Conservation (phyloP, 2,888 invertebrate species). For the Podotricha telesiphe region DNA sequence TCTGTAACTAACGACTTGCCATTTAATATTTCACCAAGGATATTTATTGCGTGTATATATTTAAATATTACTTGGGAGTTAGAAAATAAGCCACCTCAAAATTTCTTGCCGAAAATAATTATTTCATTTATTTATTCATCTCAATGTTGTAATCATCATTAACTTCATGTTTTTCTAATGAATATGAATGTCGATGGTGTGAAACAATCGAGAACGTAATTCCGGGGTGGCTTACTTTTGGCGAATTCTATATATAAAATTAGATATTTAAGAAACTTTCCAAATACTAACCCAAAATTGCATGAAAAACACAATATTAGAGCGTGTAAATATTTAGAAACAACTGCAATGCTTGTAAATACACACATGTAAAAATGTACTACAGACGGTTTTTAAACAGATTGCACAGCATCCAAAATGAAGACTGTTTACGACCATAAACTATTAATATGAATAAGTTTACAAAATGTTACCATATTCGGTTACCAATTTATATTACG, state of each 20-base stretch:
- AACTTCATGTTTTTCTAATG: slow-evolving; percentile 21
- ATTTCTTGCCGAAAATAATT: slow-evolving; percentile 4
- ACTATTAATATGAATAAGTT: slow-evolving; percentile 48
- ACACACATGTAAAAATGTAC: slow-evolving; percentile 55
- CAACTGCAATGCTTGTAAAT: slow-evolving; percentile 67
- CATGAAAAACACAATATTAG: slow-evolving; percentile 58
- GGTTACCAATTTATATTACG: slow-evolving; percentile 62
- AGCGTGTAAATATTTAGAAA: slow-evolving; percentile 65
- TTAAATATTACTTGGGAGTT: slow-evolving; percentile 47
- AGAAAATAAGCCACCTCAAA: slow-evolving; percentile 45
- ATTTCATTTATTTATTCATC: slow-evolving; percentile 23
- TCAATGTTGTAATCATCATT: slow-evolving; percentile 22
- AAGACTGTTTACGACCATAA: slow-evolving; percentile 68
- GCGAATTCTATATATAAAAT: slow-evolving; percentile 34
- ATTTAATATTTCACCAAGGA: slow-evolving; percentile 79
- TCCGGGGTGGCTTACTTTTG: slow-evolving; percentile 38
- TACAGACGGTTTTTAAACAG: slow-evolving; percentile 42
- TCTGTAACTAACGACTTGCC: slow-evolving; percentile 81
- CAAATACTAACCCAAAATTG: slow-evolving; percentile 59
- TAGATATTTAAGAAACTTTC: slow-evolving; percentile 41
- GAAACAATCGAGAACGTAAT: slow-evolving; percentile 13
- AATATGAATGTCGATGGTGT: not conserved
- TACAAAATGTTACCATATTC: slow-evolving; percentile 55
- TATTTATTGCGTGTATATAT: slow-evolving; percentile 68
- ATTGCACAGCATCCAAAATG: slow-evolving; percentile 53